phyloP scores from a whole-genome alignment of 2,888 invertebrate genomes.

The Argyra leucocephala region DNA sequence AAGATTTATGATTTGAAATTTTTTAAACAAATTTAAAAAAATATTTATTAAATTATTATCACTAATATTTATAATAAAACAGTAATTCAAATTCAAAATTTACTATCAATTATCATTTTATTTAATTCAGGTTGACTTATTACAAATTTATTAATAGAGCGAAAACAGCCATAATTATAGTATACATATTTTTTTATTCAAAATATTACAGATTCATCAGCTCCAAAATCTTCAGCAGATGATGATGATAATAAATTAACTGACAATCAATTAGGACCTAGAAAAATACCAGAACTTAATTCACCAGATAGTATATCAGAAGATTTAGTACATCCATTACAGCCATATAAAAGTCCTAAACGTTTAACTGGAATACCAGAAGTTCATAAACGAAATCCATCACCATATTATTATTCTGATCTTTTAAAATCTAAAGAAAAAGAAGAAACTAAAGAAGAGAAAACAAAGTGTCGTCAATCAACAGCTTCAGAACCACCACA shows the following conservation, averaged over 20 bases:
- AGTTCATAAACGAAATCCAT: slow-evolving; percentile 56
- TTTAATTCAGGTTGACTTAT: too few relatives aligned
- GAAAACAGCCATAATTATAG: too few relatives aligned
- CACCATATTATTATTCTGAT: slow-evolving; percentile 76
- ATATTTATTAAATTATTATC: too few relatives aligned
- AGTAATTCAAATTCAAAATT: too few relatives aligned
- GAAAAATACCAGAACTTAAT: slow-evolving; percentile 51
- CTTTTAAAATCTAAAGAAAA: slow-evolving; percentile 48
- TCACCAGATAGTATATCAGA: slow-evolving; percentile 60
- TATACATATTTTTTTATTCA: slow-evolving; percentile 10
- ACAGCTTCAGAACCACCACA: slow-evolving; percentile 46
- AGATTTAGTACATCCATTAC: slow-evolving; percentile 44
- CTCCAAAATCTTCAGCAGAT: slow-evolving; percentile 49
- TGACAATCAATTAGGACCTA: slow-evolving; percentile 40
- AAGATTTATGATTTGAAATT: too few relatives aligned
- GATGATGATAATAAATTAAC: slow-evolving; percentile 40
- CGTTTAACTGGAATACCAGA: slow-evolving; percentile 32
- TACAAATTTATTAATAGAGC: too few relatives aligned
- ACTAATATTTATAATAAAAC: too few relatives aligned
- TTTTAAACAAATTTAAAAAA: too few relatives aligned
- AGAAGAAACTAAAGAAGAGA: slow-evolving; percentile 30
- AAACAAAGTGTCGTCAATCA: slow-evolving; percentile 39
- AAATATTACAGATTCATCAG: slow-evolving; percentile 45
- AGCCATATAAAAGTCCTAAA: slow-evolving; percentile 41
- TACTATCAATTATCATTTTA: too few relatives aligned